Percentiles rank a stretch among this genome's conserved stretches.
Evolutionary conservation across 2,113 vertebrate species (phyloP).

Genomic region (Tetrao urogallus): DNA sequence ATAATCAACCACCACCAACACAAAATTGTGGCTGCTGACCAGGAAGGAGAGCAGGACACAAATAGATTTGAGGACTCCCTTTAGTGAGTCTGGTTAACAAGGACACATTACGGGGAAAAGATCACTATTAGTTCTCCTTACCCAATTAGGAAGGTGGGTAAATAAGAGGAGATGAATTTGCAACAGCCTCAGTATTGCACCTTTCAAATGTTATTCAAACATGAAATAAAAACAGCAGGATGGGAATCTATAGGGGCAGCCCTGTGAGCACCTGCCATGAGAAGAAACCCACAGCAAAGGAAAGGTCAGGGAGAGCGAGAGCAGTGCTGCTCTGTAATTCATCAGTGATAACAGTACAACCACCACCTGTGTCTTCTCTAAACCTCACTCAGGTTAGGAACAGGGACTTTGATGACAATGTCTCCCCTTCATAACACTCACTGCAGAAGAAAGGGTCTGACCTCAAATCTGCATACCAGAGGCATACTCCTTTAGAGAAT

Average conservation of each 20-base stretch:
- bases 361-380: rapidly evolving
- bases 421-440: neutral
- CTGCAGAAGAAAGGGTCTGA: neutral
- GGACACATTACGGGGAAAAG: neutral
- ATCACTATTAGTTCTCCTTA: neutral
- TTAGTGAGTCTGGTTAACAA: neutral
- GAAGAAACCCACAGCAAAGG: rapidly evolving
- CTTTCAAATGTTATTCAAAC: neutral
- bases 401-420: neutral
- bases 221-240: neutral
- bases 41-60: neutral
- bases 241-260: neutral
- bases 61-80: neutral
- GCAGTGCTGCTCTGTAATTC: neutral
- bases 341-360: neutral
- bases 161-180: neutral
- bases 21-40: neutral
- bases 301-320: rapidly evolving
- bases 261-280: neutral
- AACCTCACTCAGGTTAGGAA: neutral
- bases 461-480: neutral
- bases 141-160: rapidly evolving
- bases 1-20: neutral
- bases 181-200: neutral
- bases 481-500: neutral